Evolutionary conservation across 2,888 invertebrate species (phyloP).

Genomic region (Lithophane leautieri): DNA sequence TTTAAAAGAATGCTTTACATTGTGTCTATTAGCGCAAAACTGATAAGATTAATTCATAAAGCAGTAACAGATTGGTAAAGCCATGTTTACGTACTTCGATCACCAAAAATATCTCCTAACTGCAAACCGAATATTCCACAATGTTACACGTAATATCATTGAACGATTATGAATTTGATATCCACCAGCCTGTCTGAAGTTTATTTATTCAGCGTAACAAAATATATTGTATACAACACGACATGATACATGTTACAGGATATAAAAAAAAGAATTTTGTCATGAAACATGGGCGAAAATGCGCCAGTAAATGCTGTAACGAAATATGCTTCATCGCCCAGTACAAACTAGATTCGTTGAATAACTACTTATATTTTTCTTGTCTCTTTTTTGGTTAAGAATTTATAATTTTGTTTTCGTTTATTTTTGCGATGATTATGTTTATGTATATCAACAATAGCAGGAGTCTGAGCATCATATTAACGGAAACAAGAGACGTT

Average conservation of each 20-base stretch:
- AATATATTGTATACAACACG: conserved; percentile 33
- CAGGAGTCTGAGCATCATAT: not conserved
- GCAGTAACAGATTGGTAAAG: not conserved
- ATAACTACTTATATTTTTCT: conserved; percentile 31
- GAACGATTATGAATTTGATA: conserved; percentile 28
- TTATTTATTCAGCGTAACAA: conserved; percentile 41
- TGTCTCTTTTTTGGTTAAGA: not conserved
- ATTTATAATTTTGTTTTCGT: not conserved
- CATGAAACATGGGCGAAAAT: conserved; percentile 56
- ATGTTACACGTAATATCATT: conserved; percentile 10
- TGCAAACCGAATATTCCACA: not conserved
- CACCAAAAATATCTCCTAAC: not conserved
- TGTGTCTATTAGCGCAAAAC: not conserved
- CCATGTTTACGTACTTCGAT: not conserved
- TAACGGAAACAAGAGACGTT: not conserved
- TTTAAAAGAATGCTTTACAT: not conserved
- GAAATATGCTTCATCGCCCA: conserved; percentile 13
- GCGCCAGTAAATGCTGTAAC: conserved; percentile 32
- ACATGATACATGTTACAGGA: conserved; percentile 49
- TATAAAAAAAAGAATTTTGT: conserved; percentile 39
- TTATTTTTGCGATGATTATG: not conserved
- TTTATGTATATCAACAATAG: not conserved
- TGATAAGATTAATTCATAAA: not conserved
- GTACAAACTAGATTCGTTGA: conserved; percentile 22
- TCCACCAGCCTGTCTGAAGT: conserved; percentile 8